Evolutionary conservation across 2,888 invertebrate species (phyloP), one percentile per base, ranked within the genome.

Genomic region (Heterodera filipjevi): DNA sequence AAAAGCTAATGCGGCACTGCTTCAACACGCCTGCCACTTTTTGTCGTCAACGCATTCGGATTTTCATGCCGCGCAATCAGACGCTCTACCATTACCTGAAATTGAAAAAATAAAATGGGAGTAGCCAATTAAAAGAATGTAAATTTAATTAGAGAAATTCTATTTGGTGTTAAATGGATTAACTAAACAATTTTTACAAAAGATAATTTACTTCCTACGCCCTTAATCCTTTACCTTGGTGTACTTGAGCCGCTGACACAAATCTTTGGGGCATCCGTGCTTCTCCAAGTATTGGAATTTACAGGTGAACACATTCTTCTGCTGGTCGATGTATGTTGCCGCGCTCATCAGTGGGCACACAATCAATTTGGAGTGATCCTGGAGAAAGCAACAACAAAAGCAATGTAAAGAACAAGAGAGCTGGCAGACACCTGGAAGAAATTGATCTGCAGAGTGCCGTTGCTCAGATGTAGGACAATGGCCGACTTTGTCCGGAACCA

Each of bases 291-390:
- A 79, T 16, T 74, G 79, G 27, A 88, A 81, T 77, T 87, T 93
- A 92, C 94, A 98, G 32, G 98, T 98, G 82, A 94, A 92, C 92
- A 97, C 96, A 87, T 95, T 94, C 90, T 94, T 94, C 79, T 94
- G 94, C 74, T 93, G 93, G 90, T 97, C 96, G 85, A 99, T 96
- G 90, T 94, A 97, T 0, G 98, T 97, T 14, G 96, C 95, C 3
- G 99, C 98, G 85, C 93, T 93, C 96, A 99, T 96, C 82, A 97
- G 91, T 3, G 99, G 98, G 89, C 99, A 99, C 87, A 99, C 92
- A 83, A 99, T 97, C 80, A 99, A 94, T 91, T 99, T 99, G 76
- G 95, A 94, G 90, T 99, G 99, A 90, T 99, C 98, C 87, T 87
- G 77, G 76, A 87, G 79, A 70, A 46, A 44, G 74, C 16, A 68